Conservation (phyloP, 1,140 invertebrate species). For the Drosophila sucinea region DNA sequence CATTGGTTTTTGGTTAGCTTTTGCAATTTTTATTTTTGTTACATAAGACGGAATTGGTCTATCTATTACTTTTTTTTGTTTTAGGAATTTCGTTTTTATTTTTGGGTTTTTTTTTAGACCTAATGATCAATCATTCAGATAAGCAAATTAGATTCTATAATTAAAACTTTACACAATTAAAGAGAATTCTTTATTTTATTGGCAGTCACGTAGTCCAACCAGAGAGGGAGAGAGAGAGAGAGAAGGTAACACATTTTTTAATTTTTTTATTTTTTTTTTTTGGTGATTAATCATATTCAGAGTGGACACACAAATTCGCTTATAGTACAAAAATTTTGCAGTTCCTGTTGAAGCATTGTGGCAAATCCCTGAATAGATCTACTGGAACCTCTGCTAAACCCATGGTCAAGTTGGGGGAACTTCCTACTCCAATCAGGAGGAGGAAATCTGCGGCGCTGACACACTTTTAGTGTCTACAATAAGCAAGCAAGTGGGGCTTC, state of each 20-base stretch:
- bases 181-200: conserved; percentile 44
- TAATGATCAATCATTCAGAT: conserved; percentile 75
- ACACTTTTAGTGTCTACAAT: background rate
- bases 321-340: conserved; percentile 21
- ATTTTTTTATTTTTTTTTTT: background rate
- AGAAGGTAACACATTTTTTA: conserved; percentile 32
- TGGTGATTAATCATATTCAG: conserved; percentile 58
- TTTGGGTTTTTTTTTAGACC: conserved; percentile 38
- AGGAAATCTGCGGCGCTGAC: conserved; percentile 50
- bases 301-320: conserved; percentile 11
- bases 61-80: conserved; percentile 52
- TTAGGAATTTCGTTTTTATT: conserved; percentile 25
- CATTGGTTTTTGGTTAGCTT: conserved; percentile 47
- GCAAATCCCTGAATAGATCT: background rate
- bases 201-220: conserved; percentile 69
- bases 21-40: conserved; percentile 74
- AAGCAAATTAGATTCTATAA: conserved; percentile 78
- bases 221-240: conserved; percentile 1
- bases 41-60: conserved; percentile 67
- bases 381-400: background rate
- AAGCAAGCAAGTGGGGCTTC: conserved; percentile 19
- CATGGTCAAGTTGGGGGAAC: background rate
- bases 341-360: conserved; percentile 48
- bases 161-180: conserved; percentile 62
- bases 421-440: background rate